These are phyloP conservation scores for Macroteleia sp. DNA, from an alignment of 2,888 invertebrate species.

Conservation along the genomic window DNA sequence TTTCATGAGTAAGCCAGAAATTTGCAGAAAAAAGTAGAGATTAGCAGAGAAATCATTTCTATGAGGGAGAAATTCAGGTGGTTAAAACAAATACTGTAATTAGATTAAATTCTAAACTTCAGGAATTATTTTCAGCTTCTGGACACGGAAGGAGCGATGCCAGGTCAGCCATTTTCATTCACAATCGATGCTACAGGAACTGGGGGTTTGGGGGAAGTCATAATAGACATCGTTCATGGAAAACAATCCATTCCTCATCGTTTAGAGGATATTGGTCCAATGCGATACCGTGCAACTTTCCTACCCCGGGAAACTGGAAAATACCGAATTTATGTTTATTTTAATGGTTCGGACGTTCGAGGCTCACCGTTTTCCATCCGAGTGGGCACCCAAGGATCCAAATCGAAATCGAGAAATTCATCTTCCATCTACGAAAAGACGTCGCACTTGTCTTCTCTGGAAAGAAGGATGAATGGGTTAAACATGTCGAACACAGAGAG, in stretches of 20 bases:
- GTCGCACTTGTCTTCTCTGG: slow-evolving; percentile 73
- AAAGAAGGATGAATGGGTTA: slow-evolving; percentile 77
- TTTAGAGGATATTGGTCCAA: slow-evolving; percentile 90
- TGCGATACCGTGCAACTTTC: slow-evolving; percentile 91
- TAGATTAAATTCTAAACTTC: too few species aligned
- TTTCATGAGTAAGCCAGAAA: too few species aligned
- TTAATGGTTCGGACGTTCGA: slow-evolving; percentile 92
- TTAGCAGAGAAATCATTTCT: too few species aligned
- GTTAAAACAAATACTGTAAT: too few species aligned
- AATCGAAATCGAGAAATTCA: slow-evolving; percentile 74
- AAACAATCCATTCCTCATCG: slow-evolving; percentile 93
- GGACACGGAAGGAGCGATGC: slow-evolving; percentile 92
- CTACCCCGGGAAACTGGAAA: slow-evolving; percentile 92
- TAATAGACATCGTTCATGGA: slow-evolving; percentile 95
- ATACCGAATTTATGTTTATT: slow-evolving; percentile 94
- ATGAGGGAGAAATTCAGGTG: too few species aligned
- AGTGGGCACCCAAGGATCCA: slow-evolving; percentile 89
- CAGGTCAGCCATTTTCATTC: slow-evolving; percentile 94
- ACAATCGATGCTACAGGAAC: slow-evolving; percentile 90
- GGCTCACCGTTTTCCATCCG: slow-evolving; percentile 95
- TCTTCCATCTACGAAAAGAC: slow-evolving; percentile 57
- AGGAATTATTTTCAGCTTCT: slow-evolving; percentile 83
- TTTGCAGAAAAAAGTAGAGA: too few species aligned
- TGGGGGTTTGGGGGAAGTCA: slow-evolving; percentile 93
- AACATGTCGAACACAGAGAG: slow-evolving; percentile 69